Evolutionary conservation across 53 echinoderm and acorn worm species (phyloP), one percentile per base, ranked within the genome.

Genomic region (Arbacia lixula): DNA sequence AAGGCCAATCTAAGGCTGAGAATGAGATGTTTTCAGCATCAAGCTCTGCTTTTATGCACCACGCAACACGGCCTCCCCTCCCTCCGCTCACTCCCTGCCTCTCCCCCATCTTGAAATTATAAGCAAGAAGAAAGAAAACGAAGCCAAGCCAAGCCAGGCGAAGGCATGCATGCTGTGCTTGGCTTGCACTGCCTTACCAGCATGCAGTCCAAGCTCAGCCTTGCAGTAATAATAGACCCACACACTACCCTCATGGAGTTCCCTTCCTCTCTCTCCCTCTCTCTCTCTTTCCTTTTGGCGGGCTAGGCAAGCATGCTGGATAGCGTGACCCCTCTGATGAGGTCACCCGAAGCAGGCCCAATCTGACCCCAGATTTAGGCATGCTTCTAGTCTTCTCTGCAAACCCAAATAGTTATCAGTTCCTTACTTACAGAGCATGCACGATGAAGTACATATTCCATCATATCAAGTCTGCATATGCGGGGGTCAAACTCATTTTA

Each of bases 1-100:
- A 74, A 74, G 74, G 53, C 74, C 69, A 53, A 74, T 53, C 74
- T 21, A 51, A 26, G 34, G 53, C 54, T 17, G 21, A 74, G 74
- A 74, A 74, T 74, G 74, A 53, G 74, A 51, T 74, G 52, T 52
- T 74, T 52, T 35, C 32, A 33, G 49, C 33, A 74, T 51, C 35
- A 30, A 5, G 46, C 52, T 46, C 42, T 29, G 28, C 71, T 74
- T 53, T 53, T 74, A 74, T 74, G 50, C 50, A 52, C 30, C 54
- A 53, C 52, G 49, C 74, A 74, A 42, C 74, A 53, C 54, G 5
- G 46, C 12, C 69, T 42, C 19, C 64, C 12, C 6, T 21, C 22
- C 41, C 69, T 35, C 12, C 69, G 25, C 19, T 35, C 12, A 12
- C 34, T 37, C 41, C 69, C 42, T 40, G 26, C 27, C 20, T 5